phyloP scores from a whole-genome alignment of 2,888 invertebrate genomes.

The Acanthosepion pharaonis region DNA sequence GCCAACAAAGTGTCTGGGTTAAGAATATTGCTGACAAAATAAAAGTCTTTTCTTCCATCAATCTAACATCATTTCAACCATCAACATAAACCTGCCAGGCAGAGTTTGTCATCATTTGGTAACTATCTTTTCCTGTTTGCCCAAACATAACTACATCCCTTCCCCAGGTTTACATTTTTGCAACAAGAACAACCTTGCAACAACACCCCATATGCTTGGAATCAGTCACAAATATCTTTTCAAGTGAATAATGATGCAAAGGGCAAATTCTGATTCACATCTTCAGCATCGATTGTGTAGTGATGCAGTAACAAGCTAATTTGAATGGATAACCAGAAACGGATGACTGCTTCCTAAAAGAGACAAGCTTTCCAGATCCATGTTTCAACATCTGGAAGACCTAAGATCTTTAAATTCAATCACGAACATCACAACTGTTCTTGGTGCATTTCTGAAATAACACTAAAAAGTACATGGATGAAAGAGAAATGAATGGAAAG shows the following conservation, averaged over 20 bases:
- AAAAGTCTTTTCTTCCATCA: neutral
- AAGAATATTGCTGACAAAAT: neutral
- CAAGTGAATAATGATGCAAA: neutral
- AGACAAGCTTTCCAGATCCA: neutral
- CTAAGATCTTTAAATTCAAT: neutral
- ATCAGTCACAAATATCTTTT: neutral
- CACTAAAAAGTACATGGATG: neutral
- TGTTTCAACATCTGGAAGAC: neutral
- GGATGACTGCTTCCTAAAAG: neutral
- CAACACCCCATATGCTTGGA: neutral
- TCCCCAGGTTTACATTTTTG: neutral
- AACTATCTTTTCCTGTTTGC: neutral
- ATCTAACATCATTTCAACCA: neutral
- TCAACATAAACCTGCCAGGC: neutral
- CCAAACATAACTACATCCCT: neutral
- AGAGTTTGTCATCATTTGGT: neutral
- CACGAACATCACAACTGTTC: neutral
- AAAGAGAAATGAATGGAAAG: neutral
- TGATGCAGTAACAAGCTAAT: neutral
- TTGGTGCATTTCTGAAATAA: neutral
- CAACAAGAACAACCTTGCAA: too few relatives aligned
- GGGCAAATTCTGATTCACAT: neutral
- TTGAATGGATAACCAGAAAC: neutral
- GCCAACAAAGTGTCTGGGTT: neutral
- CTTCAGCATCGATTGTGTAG: neutral